Evolutionary conservation across 1,140 invertebrate species (phyloP).

Genomic region (Mizuhopecten yessoensis): DNA sequence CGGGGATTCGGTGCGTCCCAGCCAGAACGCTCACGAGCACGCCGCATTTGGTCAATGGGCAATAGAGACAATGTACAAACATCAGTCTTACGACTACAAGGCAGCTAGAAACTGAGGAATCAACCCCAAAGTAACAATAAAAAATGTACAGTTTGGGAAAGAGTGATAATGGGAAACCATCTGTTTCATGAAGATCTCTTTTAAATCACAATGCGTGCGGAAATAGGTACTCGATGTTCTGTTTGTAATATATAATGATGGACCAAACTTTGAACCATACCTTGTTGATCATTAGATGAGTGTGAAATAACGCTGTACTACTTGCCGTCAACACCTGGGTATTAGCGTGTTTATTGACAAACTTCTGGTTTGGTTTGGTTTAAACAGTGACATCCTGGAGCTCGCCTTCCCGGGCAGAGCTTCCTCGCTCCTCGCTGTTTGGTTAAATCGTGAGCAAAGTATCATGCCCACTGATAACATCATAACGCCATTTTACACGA

Average conservation of each 20-base stretch:
- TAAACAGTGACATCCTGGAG: background rate
- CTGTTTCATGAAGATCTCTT: too few species aligned
- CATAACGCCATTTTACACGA: background rate
- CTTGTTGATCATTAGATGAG: background rate
- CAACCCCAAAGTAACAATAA: too few species aligned
- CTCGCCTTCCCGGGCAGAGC: background rate
- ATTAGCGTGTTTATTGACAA: slow-evolving; percentile 5
- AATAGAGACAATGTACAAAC: background rate
- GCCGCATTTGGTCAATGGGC: background rate
- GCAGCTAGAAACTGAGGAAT: background rate
- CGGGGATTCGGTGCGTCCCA: background rate
- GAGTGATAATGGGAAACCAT: too few species aligned
- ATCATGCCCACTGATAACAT: background rate
- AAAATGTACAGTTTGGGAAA: too few species aligned
- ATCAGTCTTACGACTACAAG: background rate
- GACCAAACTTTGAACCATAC: background rate
- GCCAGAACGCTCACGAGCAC: background rate
- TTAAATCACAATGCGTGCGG: too few species aligned
- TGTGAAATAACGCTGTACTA: background rate
- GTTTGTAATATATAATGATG: too few species aligned
- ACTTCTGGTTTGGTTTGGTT: slow-evolving; percentile 5
- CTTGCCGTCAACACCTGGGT: background rate
- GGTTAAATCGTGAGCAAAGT: background rate
- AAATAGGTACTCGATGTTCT: too few species aligned
- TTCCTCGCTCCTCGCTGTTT: background rate